Evolutionary conservation across 2,888 invertebrate species (phyloP).

Genomic region (Diarsia rubi): DNA sequence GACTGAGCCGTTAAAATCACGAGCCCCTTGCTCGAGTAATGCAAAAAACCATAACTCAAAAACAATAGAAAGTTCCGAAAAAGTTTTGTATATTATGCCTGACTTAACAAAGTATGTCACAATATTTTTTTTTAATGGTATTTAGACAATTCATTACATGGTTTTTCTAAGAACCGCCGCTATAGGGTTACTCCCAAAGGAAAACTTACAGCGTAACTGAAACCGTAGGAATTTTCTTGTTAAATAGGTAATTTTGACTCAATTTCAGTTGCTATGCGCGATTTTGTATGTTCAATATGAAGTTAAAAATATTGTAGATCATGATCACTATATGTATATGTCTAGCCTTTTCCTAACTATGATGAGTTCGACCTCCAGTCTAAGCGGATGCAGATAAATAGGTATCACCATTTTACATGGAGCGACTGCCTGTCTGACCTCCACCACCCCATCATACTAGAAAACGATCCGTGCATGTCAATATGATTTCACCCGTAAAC

Average conservation of each 20-base stretch:
- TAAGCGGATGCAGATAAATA: too few species aligned
- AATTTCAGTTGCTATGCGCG: constrained; percentile 1
- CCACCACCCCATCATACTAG: too few species aligned
- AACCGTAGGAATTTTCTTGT: constrained; percentile 53
- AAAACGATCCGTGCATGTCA: too few species aligned
- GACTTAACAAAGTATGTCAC: constrained; percentile 7
- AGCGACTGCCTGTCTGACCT: too few species aligned
- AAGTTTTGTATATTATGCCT: constrained; percentile 24
- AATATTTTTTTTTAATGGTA: constrained; percentile 30
- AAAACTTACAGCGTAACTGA: constrained; percentile 21
- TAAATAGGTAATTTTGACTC: constrained; percentile 51
- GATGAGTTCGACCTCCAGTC: too few species aligned
- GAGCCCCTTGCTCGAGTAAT: too few species aligned
- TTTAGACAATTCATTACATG: constrained; percentile 48
- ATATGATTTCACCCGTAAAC: not conserved
- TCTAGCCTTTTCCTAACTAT: too few species aligned
- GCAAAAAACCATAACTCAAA: too few species aligned
- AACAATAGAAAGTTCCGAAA: constrained; percentile 34
- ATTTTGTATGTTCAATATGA: not conserved
- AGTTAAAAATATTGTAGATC: not conserved
- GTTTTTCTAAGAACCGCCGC: constrained; percentile 37
- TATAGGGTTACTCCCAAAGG: constrained; percentile 28
- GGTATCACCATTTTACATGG: too few species aligned
- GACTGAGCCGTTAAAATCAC: too few species aligned
- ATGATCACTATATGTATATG: too few species aligned